phyloP scores from a whole-genome alignment of 2,113 vertebrate genomes.

The Gavialis gangeticus region DNA sequence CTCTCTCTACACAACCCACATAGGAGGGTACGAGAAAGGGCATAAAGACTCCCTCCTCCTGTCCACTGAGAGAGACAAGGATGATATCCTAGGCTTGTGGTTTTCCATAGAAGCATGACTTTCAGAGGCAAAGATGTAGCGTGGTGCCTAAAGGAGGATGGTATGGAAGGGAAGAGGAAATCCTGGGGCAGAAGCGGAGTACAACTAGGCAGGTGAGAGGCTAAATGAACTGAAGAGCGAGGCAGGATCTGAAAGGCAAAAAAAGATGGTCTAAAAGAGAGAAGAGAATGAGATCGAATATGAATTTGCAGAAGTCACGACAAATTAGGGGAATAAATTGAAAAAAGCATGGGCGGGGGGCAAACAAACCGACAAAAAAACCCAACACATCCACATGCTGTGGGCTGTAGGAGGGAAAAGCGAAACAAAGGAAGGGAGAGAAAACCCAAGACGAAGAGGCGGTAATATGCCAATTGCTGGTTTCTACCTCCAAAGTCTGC shows the following conservation, averaged over 20 bases:
- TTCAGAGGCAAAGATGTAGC: fast-evolving
- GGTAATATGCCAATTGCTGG: neutral
- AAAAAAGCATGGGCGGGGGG: neutral
- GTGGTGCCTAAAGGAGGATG: neutral
- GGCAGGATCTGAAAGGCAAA: neutral
- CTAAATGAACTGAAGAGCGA: neutral
- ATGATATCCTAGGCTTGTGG: fast-evolving
- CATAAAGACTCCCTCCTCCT: neutral
- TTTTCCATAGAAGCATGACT: neutral
- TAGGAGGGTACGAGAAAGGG: slow-evolving; percentile 1
- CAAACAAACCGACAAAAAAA: neutral
- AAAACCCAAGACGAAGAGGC: neutral
- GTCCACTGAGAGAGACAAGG: neutral
- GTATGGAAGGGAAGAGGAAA: neutral
- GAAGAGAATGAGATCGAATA: neutral
- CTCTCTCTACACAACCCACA: neutral
- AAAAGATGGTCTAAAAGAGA: neutral
- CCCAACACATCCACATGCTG: fast-evolving
- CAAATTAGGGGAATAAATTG: neutral
- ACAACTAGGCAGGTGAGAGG: neutral
- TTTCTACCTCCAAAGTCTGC: too few relatives aligned
- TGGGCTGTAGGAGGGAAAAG: neutral
- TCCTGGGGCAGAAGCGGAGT: neutral
- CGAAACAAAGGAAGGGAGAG: neutral
- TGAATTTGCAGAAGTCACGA: neutral